Percentiles rank a stretch among this genome's conserved stretches.
These are phyloP conservation scores for Lacanobia wlatinum DNA, from an alignment of 2,888 invertebrate species.

Conservation along the genomic window DNA sequence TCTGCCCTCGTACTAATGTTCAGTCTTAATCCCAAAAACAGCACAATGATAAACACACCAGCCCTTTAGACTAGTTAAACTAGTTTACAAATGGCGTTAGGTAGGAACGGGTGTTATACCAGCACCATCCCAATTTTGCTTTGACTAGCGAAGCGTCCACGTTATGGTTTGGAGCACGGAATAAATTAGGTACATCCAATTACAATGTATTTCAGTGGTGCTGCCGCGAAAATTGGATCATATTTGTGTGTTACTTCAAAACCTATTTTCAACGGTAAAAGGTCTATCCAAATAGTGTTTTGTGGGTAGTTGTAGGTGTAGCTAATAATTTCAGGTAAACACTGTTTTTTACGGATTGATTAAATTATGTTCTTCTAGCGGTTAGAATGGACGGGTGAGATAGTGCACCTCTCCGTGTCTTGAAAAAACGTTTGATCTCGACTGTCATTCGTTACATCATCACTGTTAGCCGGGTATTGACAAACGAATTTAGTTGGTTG, in stretches of 20 bases:
- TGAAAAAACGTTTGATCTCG: too few species aligned
- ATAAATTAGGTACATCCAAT: slow-evolving; percentile 64
- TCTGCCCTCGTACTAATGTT: neutral
- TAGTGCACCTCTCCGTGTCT: too few species aligned
- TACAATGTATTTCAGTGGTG: slow-evolving; percentile 57
- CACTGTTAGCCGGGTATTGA: too few species aligned
- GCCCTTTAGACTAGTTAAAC: slow-evolving; percentile 33
- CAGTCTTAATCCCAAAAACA: slow-evolving; percentile 11
- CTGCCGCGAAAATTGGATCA: slow-evolving; percentile 53
- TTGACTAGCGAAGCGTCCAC: slow-evolving; percentile 51
- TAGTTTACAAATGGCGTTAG: slow-evolving; percentile 56
- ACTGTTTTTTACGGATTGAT: too few species aligned
- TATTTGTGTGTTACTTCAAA: slow-evolving; percentile 33
- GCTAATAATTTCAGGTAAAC: too few species aligned
- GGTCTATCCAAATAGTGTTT: neutral
- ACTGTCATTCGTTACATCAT: too few species aligned
- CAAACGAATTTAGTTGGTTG: too few species aligned
- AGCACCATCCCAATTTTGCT: slow-evolving; percentile 50
- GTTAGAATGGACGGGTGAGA: too few species aligned
- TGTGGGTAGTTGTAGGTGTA: neutral
- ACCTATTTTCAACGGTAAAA: slow-evolving; percentile 31
- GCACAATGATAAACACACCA: slow-evolving; percentile 41
- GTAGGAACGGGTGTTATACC: slow-evolving; percentile 32
- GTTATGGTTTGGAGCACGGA: slow-evolving; percentile 51
- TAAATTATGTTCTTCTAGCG: too few species aligned